phyloP scores from a whole-genome alignment of 2,888 invertebrate genomes.

The Coelinius sp. region DNA sequence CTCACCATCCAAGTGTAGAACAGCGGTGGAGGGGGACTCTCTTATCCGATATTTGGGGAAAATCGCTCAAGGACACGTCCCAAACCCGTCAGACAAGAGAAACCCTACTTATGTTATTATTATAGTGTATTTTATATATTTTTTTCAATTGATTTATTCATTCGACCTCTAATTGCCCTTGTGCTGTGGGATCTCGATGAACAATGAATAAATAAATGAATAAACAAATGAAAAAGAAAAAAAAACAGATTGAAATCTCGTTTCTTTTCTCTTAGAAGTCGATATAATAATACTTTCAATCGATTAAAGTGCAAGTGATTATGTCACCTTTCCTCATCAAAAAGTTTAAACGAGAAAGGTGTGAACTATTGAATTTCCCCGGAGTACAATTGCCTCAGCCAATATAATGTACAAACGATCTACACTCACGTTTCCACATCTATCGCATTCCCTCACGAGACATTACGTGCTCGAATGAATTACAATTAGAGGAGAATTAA shows the following conservation, averaged over 20 bases:
- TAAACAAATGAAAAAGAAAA: too few relatives aligned
- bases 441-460: constrained; percentile 24
- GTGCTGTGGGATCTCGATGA: too few relatives aligned
- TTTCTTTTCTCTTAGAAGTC: neutral
- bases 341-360: constrained; percentile 18
- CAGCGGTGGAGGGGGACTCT: too few relatives aligned
- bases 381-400: constrained; percentile 28
- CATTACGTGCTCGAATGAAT: constrained; percentile 24
- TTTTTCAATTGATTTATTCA: too few relatives aligned
- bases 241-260: neutral
- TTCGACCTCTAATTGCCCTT: too few relatives aligned
- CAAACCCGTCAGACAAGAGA: too few relatives aligned
- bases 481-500: constrained; percentile 22
- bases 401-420: constrained; percentile 1
- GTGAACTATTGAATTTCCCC: constrained; percentile 31
- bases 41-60: too few relatives aligned
- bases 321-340: neutral
- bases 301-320: constrained; percentile 12
- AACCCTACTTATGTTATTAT: too few relatives aligned
- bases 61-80: too few relatives aligned
- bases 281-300: neutral
- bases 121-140: too few relatives aligned
- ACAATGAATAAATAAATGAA: too few relatives aligned
- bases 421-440: constrained; percentile 22
- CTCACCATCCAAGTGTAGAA: too few relatives aligned